phyloP scores from a whole-genome alignment of 2,797 vertebrate species.

The Eulemur albifrons region DNA sequence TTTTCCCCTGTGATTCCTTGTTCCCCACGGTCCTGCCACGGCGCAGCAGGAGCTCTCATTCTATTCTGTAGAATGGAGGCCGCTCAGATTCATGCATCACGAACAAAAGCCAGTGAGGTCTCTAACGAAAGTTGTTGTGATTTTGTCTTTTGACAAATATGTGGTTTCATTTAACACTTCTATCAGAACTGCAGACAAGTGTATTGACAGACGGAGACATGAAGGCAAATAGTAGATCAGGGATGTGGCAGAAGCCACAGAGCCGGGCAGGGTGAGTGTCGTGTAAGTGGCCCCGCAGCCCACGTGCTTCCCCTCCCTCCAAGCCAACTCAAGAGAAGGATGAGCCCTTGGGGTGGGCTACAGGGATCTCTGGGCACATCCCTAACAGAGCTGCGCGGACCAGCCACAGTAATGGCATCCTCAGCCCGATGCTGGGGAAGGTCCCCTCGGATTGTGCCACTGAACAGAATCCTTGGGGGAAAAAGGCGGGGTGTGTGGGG shows the following conservation, averaged over 20 bases:
- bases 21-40: background rate
- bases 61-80: background rate
- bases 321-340: background rate
- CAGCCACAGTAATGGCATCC: background rate
- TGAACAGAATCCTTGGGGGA: background rate
- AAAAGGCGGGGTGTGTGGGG: background rate
- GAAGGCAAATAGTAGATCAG: background rate
- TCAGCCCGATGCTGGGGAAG: background rate
- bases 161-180: background rate
- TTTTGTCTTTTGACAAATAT: background rate
- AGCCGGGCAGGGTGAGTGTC: too few species aligned
- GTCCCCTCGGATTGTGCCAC: background rate
- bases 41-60: background rate
- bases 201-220: background rate
- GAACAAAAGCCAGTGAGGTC: background rate
- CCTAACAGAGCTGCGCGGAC: background rate
- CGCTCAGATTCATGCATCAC: background rate
- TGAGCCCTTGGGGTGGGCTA: accelerated
- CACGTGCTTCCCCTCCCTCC: accelerated
- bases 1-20: background rate
- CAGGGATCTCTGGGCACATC: background rate
- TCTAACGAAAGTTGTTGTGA: background rate
- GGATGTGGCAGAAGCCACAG: accelerated
- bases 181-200: background rate
- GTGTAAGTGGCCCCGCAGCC: accelerated